phyloP scores from a whole-genome alignment of 2,888 invertebrate species.

The Dione juno region DNA sequence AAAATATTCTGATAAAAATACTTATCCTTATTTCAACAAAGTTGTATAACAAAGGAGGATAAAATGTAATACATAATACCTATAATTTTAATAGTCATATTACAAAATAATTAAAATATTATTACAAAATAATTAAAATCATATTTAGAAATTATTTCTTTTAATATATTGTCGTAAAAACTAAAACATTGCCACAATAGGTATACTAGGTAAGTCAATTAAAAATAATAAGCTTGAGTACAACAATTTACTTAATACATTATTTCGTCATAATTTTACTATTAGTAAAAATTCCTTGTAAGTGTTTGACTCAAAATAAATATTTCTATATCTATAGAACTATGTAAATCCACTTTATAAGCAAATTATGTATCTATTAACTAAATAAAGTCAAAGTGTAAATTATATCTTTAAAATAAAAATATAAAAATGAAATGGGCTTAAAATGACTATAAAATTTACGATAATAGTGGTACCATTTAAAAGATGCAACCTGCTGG shows the following conservation, averaged over 20 bases:
- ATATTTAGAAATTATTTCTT: neutral
- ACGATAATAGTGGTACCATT: neutral
- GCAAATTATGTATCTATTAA: too few species aligned
- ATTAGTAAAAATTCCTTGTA: neutral
- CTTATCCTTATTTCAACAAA: too few species aligned
- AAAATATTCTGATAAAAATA: too few species aligned
- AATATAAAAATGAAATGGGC: neutral
- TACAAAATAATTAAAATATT: neutral
- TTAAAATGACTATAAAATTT: neutral
- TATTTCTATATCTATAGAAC: neutral
- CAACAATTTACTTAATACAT: constrained; percentile 5
- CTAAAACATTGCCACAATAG: neutral
- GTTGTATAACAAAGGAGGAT: too few species aligned
- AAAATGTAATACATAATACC: too few species aligned
- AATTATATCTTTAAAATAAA: too few species aligned
- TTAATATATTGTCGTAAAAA: neutral
- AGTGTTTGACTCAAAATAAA: neutral
- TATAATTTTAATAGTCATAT: too few species aligned
- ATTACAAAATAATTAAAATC: neutral
- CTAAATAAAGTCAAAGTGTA: neutral
- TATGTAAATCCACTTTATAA: neutral
- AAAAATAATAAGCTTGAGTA: neutral
- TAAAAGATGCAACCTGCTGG: neutral
- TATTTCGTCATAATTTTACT: neutral
- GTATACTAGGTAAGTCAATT: neutral